These are phyloP conservation scores for Lerema accius DNA, from an alignment of 1,140 invertebrate genomes.

Conservation along the genomic window DNA sequence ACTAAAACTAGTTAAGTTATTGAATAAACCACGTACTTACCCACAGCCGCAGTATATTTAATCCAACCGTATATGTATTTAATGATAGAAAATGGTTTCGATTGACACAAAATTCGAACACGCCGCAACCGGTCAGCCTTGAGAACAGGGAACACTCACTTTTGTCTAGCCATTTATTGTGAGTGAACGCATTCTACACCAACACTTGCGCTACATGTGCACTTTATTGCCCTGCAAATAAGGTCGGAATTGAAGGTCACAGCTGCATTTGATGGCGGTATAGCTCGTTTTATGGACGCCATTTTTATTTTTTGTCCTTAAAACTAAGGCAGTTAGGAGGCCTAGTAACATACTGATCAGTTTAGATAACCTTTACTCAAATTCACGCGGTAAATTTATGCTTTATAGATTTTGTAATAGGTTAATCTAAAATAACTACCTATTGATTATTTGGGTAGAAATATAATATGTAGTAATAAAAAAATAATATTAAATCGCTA, in stretches of 20 bases:
- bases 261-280: neutral
- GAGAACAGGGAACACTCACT: constrained; percentile 60
- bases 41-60: neutral
- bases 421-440: too few species aligned
- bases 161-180: constrained; percentile 45
- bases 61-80: constrained; percentile 40
- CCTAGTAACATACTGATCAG: too few species aligned
- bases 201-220: neutral
- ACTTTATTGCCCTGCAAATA: neutral
- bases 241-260: neutral
- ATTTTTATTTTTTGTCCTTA: constrained; percentile 1
- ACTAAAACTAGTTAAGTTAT: too few species aligned
- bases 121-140: constrained; percentile 63
- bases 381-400: too few species aligned
- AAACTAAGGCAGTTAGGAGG: too few species aligned
- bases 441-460: too few species aligned
- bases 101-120: constrained; percentile 51
- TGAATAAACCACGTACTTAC: neutral
- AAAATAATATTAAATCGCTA: too few species aligned
- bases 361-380: too few species aligned
- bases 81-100: constrained; percentile 49
- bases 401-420: too few species aligned
- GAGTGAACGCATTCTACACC: constrained; percentile 25
- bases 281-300: neutral
- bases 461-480: too few species aligned